A percentile compares a stretch with the other conserved stretches of the same genome.
These are phyloP conservation scores for Harpagoxenus sublaevis DNA, from an alignment of 2,888 invertebrate species.

Conservation along the genomic window DNA sequence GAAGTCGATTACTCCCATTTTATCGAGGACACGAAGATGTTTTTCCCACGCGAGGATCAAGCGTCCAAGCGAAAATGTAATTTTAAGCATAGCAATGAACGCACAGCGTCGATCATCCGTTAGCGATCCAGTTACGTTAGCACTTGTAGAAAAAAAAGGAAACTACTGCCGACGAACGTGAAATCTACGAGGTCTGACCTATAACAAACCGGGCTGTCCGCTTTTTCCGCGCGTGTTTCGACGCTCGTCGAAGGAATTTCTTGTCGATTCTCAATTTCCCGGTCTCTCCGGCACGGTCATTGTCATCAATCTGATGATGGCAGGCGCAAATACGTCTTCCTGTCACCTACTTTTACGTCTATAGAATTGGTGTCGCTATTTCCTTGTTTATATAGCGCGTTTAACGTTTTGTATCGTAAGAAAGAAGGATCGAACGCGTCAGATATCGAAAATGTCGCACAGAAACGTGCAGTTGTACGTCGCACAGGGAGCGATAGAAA, in stretches of 20 bases:
- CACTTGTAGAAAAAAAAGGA: constrained; percentile 67
- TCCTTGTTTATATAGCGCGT: not conserved
- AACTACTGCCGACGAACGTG: constrained; percentile 44
- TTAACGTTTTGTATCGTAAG: not conserved
- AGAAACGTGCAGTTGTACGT: not conserved
- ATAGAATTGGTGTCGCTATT: not conserved
- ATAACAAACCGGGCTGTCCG: constrained; percentile 23
- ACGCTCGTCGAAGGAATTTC: constrained; percentile 15
- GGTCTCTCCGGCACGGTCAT: constrained; percentile 43
- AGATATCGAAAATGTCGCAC: constrained; percentile 19
- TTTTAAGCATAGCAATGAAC: constrained; percentile 15
- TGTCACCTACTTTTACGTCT: constrained; percentile 10
- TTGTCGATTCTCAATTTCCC: constrained; percentile 61
- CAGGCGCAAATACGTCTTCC: constrained; percentile 50
- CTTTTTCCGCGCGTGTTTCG: constrained; percentile 12
- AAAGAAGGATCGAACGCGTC: not conserved
- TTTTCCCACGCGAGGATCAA: constrained; percentile 2
- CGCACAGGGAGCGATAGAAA: not conserved
- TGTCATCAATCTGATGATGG: constrained; percentile 39
- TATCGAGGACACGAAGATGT: constrained; percentile 8
- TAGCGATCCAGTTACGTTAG: constrained; percentile 73
- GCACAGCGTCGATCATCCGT: constrained; percentile 66
- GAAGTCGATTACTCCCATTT: constrained; percentile 1
- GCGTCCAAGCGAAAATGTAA: constrained; percentile 24
- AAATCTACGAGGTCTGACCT: constrained; percentile 30